These are phyloP conservation scores for Eumerus sabulonum DNA, from an alignment of 2,888 invertebrate genomes.

Conservation along the genomic window DNA sequence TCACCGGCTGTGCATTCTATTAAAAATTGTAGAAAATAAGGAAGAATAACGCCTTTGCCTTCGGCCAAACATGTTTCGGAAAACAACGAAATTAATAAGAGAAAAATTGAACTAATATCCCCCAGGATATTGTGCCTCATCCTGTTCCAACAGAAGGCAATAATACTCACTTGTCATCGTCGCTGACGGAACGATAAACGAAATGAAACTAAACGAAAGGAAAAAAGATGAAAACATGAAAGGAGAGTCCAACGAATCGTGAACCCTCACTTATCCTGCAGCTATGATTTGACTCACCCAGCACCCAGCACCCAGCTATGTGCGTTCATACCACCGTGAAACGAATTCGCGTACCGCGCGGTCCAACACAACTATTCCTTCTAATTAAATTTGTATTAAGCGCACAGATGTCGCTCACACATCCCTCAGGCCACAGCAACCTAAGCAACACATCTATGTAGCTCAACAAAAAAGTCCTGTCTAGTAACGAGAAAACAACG, in stretches of 20 bases:
- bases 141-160: slow-evolving; percentile 45
- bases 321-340: slow-evolving; percentile 41
- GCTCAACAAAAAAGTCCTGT: slow-evolving; percentile 29
- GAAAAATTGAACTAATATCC: slow-evolving; percentile 50
- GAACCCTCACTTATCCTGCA: slow-evolving; percentile 58
- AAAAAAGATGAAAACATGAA: slow-evolving; percentile 14
- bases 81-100: no score
- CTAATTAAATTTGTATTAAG: slow-evolving; percentile 74
- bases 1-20: slow-evolving; percentile 20
- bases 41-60: slow-evolving; percentile 22
- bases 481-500: slow-evolving; percentile 45
- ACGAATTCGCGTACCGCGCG: slow-evolving; percentile 49
- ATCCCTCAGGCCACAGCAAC: slow-evolving; percentile 63
- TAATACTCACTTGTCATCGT: slow-evolving; percentile 62
- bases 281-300: slow-evolving; percentile 21
- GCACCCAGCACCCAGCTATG: slow-evolving; percentile 15
- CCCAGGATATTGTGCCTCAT: slow-evolving; percentile 28
- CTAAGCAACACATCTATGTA: neutral
- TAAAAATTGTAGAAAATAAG: neutral
- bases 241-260: slow-evolving; percentile 34
- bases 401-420: slow-evolving; percentile 72
- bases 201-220: no score
- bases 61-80: slow-evolving; percentile 25
- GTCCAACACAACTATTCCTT: slow-evolving; percentile 70
- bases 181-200: slow-evolving; percentile 11